These are phyloP conservation scores for Dusona sp. DNA, from an alignment of 2,888 invertebrate species.

Conservation along the genomic window DNA sequence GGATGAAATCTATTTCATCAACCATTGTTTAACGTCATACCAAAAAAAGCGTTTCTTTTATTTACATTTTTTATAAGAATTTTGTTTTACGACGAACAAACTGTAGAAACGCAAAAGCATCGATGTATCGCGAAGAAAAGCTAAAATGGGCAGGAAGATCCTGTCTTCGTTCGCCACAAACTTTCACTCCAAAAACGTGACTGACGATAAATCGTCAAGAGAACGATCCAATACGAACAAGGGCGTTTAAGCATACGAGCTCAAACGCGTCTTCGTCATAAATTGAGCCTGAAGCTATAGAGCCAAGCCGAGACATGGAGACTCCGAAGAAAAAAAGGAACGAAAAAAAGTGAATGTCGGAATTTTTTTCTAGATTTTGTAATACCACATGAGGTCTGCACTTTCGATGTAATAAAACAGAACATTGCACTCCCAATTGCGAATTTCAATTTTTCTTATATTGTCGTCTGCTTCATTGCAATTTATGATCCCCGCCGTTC, in stretches of 20 bases:
- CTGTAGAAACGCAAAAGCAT: background rate
- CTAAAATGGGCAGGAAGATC: conserved; percentile 37
- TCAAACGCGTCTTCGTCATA: conserved; percentile 65
- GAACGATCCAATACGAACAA: conserved; percentile 53
- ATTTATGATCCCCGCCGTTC: conserved; percentile 42
- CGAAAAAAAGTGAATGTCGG: conserved; percentile 27
- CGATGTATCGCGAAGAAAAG: conserved; percentile 42
- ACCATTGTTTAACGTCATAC: background rate
- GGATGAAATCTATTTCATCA: conserved; percentile 20
- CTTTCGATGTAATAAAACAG: conserved; percentile 22
- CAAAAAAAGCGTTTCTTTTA: background rate
- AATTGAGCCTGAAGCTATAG: conserved; percentile 62
- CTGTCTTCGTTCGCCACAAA: conserved; percentile 32
- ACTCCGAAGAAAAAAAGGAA: conserved; percentile 23
- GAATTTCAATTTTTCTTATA: conserved; percentile 28
- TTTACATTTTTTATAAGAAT: background rate
- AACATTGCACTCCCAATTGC: conserved; percentile 33
- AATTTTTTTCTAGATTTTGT: conserved; percentile 63
- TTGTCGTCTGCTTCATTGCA: conserved; percentile 4
- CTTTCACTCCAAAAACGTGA: conserved; percentile 75
- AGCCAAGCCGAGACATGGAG: conserved; percentile 17
- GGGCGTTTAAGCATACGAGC: conserved; percentile 52
- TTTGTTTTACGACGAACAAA: conserved; percentile 16
- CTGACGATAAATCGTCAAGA: conserved; percentile 68
- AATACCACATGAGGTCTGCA: conserved; percentile 20